Conservation (phyloP, 2,888 invertebrate genomes). For the Macaria liturata region DNA sequence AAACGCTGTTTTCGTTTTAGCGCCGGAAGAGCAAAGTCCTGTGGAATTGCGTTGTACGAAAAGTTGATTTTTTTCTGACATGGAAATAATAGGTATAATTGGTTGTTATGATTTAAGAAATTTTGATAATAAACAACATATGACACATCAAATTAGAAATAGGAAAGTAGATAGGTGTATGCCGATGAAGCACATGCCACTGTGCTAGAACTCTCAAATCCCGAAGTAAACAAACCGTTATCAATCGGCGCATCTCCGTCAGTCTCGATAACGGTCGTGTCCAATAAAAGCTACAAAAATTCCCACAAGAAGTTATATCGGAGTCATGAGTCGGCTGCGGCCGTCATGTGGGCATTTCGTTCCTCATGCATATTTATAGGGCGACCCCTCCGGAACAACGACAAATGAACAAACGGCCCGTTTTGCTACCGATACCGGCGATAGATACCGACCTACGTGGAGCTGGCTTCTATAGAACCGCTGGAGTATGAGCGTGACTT, state of each 20-base stretch:
- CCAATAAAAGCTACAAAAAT: constrained; percentile 14
- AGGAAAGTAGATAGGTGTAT: no score
- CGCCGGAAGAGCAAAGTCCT: constrained; percentile 15
- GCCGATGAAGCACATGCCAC: no score
- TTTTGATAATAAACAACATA: no score
- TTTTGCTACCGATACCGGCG: constrained; percentile 41
- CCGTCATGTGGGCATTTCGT: constrained; percentile 56
- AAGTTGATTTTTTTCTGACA: neutral
- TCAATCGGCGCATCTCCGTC: neutral
- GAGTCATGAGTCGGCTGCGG: constrained; percentile 28
- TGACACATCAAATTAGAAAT: no score
- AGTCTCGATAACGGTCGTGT: constrained; percentile 5
- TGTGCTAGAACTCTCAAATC: no score
- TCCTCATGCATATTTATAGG: constrained; percentile 58
- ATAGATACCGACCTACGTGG: constrained; percentile 20
- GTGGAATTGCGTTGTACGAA: constrained; percentile 1
- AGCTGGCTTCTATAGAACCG: no score
- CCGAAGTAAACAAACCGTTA: neutral
- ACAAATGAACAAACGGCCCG: constrained; percentile 47
- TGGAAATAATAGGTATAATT: no score
- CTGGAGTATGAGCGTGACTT: neutral
- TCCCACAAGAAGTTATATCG: constrained; percentile 31
- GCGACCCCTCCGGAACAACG: constrained; percentile 44
- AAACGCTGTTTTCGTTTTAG: constrained; percentile 23
- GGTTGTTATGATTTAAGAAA: no score